Conservation (phyloP, 2,888 invertebrate species). For the Ceramica pisi region DNA sequence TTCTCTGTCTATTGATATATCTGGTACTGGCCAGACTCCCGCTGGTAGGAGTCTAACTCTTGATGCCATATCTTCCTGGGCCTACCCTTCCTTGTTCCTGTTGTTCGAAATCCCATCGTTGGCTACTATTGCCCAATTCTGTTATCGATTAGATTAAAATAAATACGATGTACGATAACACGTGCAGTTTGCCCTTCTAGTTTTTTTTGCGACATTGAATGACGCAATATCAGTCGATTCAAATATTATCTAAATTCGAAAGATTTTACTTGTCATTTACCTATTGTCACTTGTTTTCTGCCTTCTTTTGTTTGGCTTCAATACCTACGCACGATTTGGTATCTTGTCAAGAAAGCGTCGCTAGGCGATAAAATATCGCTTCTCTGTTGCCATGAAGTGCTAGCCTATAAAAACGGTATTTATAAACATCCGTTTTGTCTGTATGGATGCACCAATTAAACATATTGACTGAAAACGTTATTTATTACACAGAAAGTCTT, state of each 20-base stretch:
- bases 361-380: background rate
- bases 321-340: background rate
- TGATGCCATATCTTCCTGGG: too few species aligned
- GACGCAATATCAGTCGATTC: slow-evolving; percentile 22
- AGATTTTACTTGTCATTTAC: background rate
- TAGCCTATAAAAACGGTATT: background rate
- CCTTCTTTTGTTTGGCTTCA: background rate
- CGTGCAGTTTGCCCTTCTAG: slow-evolving; percentile 28
- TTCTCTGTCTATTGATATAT: too few species aligned
- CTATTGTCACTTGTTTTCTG: slow-evolving; percentile 6
- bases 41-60: too few species aligned
- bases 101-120: too few species aligned
- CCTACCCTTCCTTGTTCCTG: too few species aligned
- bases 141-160: background rate
- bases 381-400: background rate
- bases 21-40: too few species aligned
- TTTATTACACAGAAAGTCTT: slow-evolving; percentile 25
- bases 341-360: background rate
- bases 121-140: too few species aligned
- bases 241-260: slow-evolving; percentile 18
- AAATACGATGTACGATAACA: background rate
- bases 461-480: slow-evolving; percentile 22
- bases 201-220: slow-evolving; percentile 9
- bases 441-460: slow-evolving; percentile 32
- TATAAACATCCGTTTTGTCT: slow-evolving; percentile 14